Base-by-base conservation (phyloP, 2,888 invertebrate genomes). In the Dicranocentrus wangi region DNA sequence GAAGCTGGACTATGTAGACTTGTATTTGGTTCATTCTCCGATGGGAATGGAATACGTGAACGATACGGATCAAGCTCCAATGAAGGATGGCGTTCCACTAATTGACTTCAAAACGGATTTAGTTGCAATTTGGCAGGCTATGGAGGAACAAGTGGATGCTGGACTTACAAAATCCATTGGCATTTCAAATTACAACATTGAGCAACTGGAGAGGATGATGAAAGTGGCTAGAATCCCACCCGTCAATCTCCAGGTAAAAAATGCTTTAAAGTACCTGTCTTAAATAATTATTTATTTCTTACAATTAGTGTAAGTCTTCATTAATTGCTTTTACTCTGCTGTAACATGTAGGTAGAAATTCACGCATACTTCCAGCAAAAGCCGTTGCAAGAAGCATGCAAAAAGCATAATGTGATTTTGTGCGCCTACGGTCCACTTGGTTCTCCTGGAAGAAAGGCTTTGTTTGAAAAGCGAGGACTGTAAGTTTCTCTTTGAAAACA, bases 1-100 rank as follows among this genome's bases (percentile, higher is more conserved):
- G 25, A 92, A 93, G 77, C 87, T 96, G 82, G 92, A 93, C 65
- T 96, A 95, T 88, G 88, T 96, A 43, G 96, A 97, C 89, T 88
- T 96, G 81, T 96, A 94, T 89, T 90, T 96, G 47, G 89, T 96
- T 82, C 96, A 97, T 88, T 90, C 91, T 0, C 95, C 96, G 0
- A 93, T 95, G 86, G 91, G 91, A 1, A 60, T 76, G 10, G 32
- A 81, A 13, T 83, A 85, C 53, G 32, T 79, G 8, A 72, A 55
- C 60, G 86, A 86, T 51, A 66, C 69, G 0, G 72, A 75, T 10
- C 19, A 69, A n/a, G 66, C 70, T 0, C 58, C 61, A 15, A 95
- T 88, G 88, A 96, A 58, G 95, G 96, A 89, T 89, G 82, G 82
- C 1, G 39, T 61, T 15, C 3, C 96, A 76, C 95, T 94, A 89